Base-by-base conservation (phyloP, 37 sponge, comb jelly and placozoan species). In the Spongilla lacustris region DNA sequence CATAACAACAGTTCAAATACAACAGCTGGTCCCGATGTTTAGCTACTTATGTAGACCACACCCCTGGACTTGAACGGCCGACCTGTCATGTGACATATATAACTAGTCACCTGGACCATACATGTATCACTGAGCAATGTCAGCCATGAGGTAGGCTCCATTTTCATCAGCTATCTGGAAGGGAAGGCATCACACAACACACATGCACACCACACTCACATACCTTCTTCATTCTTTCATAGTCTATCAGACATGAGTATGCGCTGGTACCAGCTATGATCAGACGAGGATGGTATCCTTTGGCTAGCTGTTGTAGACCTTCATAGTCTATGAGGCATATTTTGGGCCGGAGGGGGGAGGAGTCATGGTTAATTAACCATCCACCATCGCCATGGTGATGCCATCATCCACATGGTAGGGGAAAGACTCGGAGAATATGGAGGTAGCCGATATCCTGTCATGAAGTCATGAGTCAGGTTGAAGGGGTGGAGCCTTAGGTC, bases 191-290 rank as follows among this genome's bases (percentile, higher is more conserved):
- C 24, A 79, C 8, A 9, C 49, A 8, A 79, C 66, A 48, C 66
- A 21, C 50, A 50, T 21, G 38, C 4, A 11, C 4, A 13, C 8
- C 80, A n/a, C 86, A 24, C 68, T 78, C 76, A 50, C 85, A 66
- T 46, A 96, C 93, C n/a, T n/a, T n/a, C 46, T 88, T 89, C 77
- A 98, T 89, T 32, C 86, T 75, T 29, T 34, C 67, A 81, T 97
- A 98, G 89, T 98, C 99, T 25, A 98, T 89, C 75, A 87, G 81
- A 22, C 97, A 77, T 32, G 99, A 95, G 89, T 98, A 98, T 38
- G 99, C 99, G 79, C 95, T 97, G 66, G 93, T 93, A 10, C 99
- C 99, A 13, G 99, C 99, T 25, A 98, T 96, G 79, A 98, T 94
- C 82, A 98, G 75, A 14, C 80, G 71, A 14, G 99, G 99, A 10